phyloP scores from a whole-genome alignment of 1,140 invertebrate genomes.

The Ceratosolen solmsi region DNA sequence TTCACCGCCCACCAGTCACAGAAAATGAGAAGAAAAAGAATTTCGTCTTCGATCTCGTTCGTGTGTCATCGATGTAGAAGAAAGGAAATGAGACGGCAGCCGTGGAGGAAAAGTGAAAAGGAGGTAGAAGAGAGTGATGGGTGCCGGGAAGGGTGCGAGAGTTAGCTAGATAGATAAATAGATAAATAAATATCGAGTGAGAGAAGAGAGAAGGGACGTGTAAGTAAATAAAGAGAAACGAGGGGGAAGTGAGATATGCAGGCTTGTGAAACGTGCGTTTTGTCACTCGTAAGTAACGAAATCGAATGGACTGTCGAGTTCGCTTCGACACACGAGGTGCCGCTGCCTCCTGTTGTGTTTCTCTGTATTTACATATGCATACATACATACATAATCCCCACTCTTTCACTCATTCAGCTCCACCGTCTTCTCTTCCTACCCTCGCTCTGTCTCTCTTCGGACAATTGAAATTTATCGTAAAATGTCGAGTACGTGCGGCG shows the following conservation, averaged over 20 bases:
- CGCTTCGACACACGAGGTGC: neutral
- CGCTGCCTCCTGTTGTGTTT: neutral
- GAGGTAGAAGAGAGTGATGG: neutral
- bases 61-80: neutral
- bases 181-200: neutral
- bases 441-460: neutral
- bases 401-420: neutral
- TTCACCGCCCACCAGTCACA: neutral
- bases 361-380: neutral
- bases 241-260: slow-evolving; percentile 10
- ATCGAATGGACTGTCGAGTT: slow-evolving; percentile 34
- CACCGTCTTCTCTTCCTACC: neutral
- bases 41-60: neutral
- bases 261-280: slow-evolving; percentile 43
- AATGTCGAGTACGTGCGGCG: slow-evolving; percentile 39
- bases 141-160: neutral
- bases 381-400: neutral
- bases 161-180: neutral
- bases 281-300: slow-evolving; percentile 42
- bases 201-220: neutral
- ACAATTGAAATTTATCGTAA: slow-evolving; percentile 53
- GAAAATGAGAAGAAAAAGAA: neutral
- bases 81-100: neutral
- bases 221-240: neutral
- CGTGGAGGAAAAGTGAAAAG: no score